Evolutionary conservation across 1,140 invertebrate genomes (phyloP).

Genomic region (Papilio glaucus): DNA sequence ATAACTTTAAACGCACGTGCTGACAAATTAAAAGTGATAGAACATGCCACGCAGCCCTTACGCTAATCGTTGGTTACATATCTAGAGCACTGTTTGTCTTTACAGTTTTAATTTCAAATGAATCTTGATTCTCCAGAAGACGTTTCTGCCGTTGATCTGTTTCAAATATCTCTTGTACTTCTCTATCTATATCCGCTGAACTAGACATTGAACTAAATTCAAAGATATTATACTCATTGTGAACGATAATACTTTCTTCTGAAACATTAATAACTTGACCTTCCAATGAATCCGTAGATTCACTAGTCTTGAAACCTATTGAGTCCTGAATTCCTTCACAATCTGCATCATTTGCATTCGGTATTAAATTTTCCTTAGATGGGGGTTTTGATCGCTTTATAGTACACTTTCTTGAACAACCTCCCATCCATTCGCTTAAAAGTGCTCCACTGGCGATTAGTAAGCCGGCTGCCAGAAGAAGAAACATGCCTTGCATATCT

Average conservation of each 20-base stretch:
- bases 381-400: slow-evolving; percentile 49
- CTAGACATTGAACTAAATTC: slow-evolving; percentile 67
- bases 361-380: slow-evolving; percentile 48
- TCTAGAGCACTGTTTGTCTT: background rate
- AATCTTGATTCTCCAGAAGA: slow-evolving; percentile 37
- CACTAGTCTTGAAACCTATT: slow-evolving; percentile 52
- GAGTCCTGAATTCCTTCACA: slow-evolving; percentile 38
- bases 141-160: slow-evolving; percentile 49
- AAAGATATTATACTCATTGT: slow-evolving; percentile 54
- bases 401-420: slow-evolving; percentile 84
- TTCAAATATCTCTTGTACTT: slow-evolving; percentile 75
- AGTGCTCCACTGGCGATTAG: slow-evolving; percentile 83
- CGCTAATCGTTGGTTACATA: too few relatives aligned
- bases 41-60: too few relatives aligned
- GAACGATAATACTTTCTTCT: slow-evolving; percentile 61
- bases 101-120: slow-evolving; percentile 42
- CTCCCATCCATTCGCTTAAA: slow-evolving; percentile 86
- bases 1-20: too few relatives aligned
- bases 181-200: slow-evolving; percentile 71
- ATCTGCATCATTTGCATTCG: slow-evolving; percentile 39
- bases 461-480: slow-evolving; percentile 87
- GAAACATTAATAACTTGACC: slow-evolving; percentile 65
- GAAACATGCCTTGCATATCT: slow-evolving; percentile 91
- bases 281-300: slow-evolving; percentile 61
- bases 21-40: too few relatives aligned